Base-by-base conservation (phyloP, 2,797 vertebrate species). In the Sebastes vulpes region DNA sequence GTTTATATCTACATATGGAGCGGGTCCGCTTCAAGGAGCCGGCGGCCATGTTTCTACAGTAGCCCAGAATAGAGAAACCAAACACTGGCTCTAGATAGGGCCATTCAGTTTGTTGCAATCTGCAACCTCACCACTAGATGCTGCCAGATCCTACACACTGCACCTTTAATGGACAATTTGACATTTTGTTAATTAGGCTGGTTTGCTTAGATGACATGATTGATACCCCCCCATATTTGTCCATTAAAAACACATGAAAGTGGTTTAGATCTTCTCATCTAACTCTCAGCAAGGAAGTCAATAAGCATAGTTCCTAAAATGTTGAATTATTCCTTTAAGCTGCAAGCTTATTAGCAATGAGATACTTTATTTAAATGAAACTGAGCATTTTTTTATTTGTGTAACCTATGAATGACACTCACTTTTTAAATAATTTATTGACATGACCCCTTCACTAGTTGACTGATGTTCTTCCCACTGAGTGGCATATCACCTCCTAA, bases 401-500 rank as follows among this genome's bases (percentile, higher is more conserved):
- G 26, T 31, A 77, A 79, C 61, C 60, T 75, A 3, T 75, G 42
- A 71, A 79, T 70, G 58, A 31, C 50, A 35, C 65, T 20, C 57
- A 73, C 65, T 58, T 83, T 76, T 57, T 42, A 29, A 74, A 64
- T 68, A 4, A 77, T 85, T 67, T 66, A 85, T 42, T 80, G 68
- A 72, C 63, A 64, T 72, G 48, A 63, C 58, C 50, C 42, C n/a
- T n/a, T 50, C 26, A 59, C 32, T 58, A 23, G 23, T 16, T 65
- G 65, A 76, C 53, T 75, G 61, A 78, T 74, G 74, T 65, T 82
- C 50, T 75, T 82, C 79, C 77, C 57, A 57, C n/a, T 77, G 61
- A 88, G 38, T 76, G 66, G 75, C 59, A 70, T 77, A 86, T 82
- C 63, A 83, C 65, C 75, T 67, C 70, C 65, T 72, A 83, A 83